These are phyloP conservation scores for Eulemur rufifrons DNA, from an alignment of 2,113 vertebrate genomes.

Conservation along the genomic window DNA sequence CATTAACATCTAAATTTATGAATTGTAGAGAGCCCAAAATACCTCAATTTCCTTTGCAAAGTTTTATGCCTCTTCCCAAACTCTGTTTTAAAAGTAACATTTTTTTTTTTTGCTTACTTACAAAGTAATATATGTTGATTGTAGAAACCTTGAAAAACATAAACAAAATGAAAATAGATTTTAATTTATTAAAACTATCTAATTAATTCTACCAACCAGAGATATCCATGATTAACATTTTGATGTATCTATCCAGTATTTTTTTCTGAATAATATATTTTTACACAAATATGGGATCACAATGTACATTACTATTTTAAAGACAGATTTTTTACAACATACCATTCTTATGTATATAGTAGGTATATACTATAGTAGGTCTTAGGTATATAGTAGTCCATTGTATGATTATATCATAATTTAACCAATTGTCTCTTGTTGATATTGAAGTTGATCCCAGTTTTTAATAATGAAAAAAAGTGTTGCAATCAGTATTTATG, in stretches of 20 bases:
- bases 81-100: neutral
- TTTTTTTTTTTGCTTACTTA: neutral
- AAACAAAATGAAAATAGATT: neutral
- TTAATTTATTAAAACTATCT: neutral
- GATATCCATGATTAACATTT: neutral
- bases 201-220: neutral
- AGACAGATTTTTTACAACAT: neutral
- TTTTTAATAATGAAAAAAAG: neutral
- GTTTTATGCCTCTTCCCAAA: neutral
- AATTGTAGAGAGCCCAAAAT: neutral
- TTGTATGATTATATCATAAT: neutral
- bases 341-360: neutral
- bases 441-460: neutral
- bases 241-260: neutral
- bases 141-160: neutral
- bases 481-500: neutral
- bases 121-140: neutral
- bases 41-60: neutral
- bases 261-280: slow-evolving; percentile 24
- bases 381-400: neutral
- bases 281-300: neutral
- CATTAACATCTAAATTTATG: neutral
- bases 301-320: neutral
- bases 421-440: neutral
- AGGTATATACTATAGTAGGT: no score